Conservation (phyloP, 2,888 invertebrate species). For the Balanococcus diminutus region DNA sequence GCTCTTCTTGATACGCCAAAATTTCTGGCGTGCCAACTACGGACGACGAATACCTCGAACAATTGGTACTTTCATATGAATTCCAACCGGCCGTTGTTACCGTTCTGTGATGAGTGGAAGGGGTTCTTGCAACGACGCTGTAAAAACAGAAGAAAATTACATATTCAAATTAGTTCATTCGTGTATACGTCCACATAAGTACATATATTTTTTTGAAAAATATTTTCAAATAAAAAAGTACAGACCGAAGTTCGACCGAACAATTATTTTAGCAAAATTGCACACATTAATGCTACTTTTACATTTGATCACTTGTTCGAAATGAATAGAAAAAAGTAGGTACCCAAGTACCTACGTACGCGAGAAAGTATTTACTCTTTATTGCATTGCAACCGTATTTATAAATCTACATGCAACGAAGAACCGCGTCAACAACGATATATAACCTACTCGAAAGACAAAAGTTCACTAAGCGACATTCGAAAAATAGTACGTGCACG, state of each 20-base stretch:
- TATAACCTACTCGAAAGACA: not conserved
- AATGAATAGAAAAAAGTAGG: not conserved
- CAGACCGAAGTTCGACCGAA: not conserved
- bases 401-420: not conserved
- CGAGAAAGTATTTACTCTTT: not conserved
- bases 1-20: slow-evolving; percentile 59
- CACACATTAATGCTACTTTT: not conserved
- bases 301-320: not conserved
- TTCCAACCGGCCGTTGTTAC: slow-evolving; percentile 58
- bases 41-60: slow-evolving; percentile 53
- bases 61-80: slow-evolving; percentile 58
- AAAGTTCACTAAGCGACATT: not conserved
- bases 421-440: not conserved
- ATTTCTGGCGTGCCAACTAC: slow-evolving; percentile 49
- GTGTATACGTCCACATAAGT: not conserved
- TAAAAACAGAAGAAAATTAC: slow-evolving; percentile 13
- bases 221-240: not conserved
- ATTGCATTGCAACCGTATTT: not conserved
- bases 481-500: not conserved
- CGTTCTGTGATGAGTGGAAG: slow-evolving; percentile 55
- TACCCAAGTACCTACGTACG: not conserved
- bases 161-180: slow-evolving; percentile 21
- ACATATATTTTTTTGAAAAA: no score
- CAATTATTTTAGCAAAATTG: not conserved
- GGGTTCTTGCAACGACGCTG: slow-evolving; percentile 56